Evolutionary conservation across 53 echinoderm and acorn worm species (phyloP).

Genomic region (Arbacia lixula): DNA sequence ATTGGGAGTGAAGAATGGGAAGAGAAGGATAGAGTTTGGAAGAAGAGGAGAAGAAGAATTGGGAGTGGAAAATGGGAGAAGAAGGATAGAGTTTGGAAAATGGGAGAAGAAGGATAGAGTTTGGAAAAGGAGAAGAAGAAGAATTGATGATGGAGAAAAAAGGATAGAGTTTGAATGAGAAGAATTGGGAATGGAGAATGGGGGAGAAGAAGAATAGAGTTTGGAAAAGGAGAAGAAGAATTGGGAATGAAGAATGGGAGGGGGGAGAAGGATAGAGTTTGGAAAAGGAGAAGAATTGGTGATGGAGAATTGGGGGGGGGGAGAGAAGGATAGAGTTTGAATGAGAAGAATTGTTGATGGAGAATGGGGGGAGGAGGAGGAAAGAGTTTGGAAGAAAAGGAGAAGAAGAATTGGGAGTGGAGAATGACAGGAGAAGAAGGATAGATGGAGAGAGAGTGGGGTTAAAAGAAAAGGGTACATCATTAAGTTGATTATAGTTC

Average conservation of each 20-base stretch:
- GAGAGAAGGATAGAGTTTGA: background rate
- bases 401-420: background rate
- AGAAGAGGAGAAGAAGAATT: background rate
- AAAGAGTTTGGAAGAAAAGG: background rate
- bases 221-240: background rate
- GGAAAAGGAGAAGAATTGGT: background rate
- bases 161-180: background rate
- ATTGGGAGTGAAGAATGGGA: slow-evolving; percentile 8
- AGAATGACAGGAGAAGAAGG: background rate
- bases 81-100: background rate
- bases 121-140: background rate
- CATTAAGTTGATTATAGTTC: no score
- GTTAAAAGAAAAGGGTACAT: no score
- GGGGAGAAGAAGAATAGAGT: background rate
- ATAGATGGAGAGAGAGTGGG: background rate
- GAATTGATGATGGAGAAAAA: background rate
- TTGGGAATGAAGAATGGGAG: background rate
- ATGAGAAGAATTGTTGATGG: background rate
- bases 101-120: background rate
- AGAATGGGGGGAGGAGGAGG: background rate
- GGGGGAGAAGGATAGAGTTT: background rate
- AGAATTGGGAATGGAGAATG: background rate
- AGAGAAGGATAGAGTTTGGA: slow-evolving; percentile 13
- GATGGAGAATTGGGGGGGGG: background rate
- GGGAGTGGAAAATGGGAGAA: background rate